Base-by-base conservation (phyloP, 2,113 vertebrate genomes). In the Epinephelus fuscoguttatus region DNA sequence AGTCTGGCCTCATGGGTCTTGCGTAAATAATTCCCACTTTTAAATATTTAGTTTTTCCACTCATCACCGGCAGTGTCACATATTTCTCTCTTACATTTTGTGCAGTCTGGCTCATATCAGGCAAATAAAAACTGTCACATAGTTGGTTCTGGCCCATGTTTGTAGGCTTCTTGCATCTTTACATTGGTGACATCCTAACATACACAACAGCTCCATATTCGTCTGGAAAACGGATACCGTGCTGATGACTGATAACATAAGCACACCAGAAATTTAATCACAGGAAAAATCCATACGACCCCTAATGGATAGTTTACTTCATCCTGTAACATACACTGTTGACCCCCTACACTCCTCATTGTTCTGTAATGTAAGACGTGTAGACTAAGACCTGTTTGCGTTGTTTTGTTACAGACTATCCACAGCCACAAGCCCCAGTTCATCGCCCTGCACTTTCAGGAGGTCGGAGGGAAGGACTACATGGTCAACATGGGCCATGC, bases 381-480 rank as follows among this genome's bases (percentile, higher is more conserved):
- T 21, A 25, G 8, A n/a, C 30, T 84, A 21, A 80, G 27, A 25
- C 6, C 64, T 15, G 0, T 69, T 17, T 78, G 49, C 56, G 74
- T 40, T 79, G 25, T 40, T 87, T 47, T 76, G 18, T 52, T 55
- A 30, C 86, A 96, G 96, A 94, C 93, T 0, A 91, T 97, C 68
- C 85, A 89, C 61, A 88, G 40, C 9, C 78, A 93, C 89, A 93
- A 93, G 84, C 95, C 96, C 0, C 87, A 91, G 50, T 96, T 97
- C 70, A 80, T 97, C 3, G 96, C 95, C 50, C 88, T 97, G 81
- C 96, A 97, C 81, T 95, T 96, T 61, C 96, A 97, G 90, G 96
- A 97, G 88, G 95, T 96, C 2, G 96, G 96, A 64, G 96, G 96
- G 47, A 96, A 96, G 76, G 93, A 96, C 78, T 97, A 96, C 82